phyloP scores from a whole-genome alignment of 2,113 vertebrate species.

The Motacilla tschutschensis region DNA sequence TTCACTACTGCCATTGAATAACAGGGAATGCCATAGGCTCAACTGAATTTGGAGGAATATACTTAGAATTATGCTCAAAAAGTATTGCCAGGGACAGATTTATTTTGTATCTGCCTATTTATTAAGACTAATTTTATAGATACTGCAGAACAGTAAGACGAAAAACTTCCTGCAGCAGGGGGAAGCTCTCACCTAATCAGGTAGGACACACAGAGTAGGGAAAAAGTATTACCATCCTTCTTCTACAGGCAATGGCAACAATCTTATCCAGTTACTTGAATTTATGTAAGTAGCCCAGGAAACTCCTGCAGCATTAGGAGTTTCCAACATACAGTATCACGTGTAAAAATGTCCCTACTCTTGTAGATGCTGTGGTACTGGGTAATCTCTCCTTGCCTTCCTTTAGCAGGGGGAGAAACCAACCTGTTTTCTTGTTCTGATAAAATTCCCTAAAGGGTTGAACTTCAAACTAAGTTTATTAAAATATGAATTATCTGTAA shows the following conservation, averaged over 20 bases:
- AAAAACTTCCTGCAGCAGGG: not conserved
- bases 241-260: not conserved
- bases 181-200: not conserved
- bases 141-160: not conserved
- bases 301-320: not conserved
- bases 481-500: slow-evolving; percentile 22
- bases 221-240: not conserved
- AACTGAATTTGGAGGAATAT: not conserved
- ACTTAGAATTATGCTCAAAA: not conserved
- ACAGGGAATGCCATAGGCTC: not conserved
- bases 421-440: not conserved
- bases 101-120: not conserved
- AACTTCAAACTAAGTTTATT: slow-evolving; percentile 12
- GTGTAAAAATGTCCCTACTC: not conserved
- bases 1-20: not conserved
- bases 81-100: not conserved
- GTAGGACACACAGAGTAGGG: not conserved
- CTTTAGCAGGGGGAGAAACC: not conserved
- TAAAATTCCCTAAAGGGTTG: not conserved
- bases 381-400: not conserved
- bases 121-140: not conserved
- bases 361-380: not conserved
- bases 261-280: not conserved
- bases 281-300: not conserved
- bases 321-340: too few species aligned